Conservation (phyloP, 2,888 invertebrate species). For the Sinotaia quadrata region DNA sequence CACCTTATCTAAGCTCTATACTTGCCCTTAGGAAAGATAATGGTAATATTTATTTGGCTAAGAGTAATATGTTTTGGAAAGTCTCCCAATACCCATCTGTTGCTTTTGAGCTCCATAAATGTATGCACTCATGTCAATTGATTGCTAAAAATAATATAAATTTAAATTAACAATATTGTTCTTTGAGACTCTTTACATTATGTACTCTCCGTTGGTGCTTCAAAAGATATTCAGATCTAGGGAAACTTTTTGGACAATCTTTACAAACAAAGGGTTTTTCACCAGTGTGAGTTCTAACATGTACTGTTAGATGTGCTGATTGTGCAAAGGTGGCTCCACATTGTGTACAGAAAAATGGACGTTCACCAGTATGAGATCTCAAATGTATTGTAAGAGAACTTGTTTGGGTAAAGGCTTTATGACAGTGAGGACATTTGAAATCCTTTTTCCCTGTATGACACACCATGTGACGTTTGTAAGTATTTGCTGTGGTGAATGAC, state of each 20-base stretch:
- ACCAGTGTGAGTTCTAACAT: slow-evolving; percentile 16
- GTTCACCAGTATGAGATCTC: slow-evolving; percentile 32
- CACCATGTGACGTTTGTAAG: slow-evolving; percentile 8
- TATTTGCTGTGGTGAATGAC: background rate
- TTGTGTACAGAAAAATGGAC: slow-evolving; percentile 27
- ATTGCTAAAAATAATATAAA: too few species aligned
- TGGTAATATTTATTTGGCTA: too few species aligned
- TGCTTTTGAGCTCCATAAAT: too few species aligned
- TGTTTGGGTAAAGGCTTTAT: slow-evolving; percentile 23
- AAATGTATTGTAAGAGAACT: slow-evolving; percentile 29
- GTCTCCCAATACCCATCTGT: too few species aligned
- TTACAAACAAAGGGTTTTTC: slow-evolving; percentile 3
- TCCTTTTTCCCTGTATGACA: slow-evolving; percentile 17
- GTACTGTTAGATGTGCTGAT: slow-evolving; percentile 29
- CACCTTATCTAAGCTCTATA: too few species aligned
- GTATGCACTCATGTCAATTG: too few species aligned
- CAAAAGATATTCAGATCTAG: slow-evolving; percentile 6
- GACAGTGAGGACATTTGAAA: slow-evolving; percentile 30
- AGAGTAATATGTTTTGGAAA: too few species aligned
- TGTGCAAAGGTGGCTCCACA: slow-evolving; percentile 31
- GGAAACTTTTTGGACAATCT: slow-evolving; percentile 1
- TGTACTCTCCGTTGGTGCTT: background rate
- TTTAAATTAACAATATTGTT: too few species aligned
- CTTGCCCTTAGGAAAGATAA: too few species aligned
- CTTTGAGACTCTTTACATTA: background rate